phyloP scores from a whole-genome alignment of 2,797 vertebrate species.

The Lagodon rhomboides region DNA sequence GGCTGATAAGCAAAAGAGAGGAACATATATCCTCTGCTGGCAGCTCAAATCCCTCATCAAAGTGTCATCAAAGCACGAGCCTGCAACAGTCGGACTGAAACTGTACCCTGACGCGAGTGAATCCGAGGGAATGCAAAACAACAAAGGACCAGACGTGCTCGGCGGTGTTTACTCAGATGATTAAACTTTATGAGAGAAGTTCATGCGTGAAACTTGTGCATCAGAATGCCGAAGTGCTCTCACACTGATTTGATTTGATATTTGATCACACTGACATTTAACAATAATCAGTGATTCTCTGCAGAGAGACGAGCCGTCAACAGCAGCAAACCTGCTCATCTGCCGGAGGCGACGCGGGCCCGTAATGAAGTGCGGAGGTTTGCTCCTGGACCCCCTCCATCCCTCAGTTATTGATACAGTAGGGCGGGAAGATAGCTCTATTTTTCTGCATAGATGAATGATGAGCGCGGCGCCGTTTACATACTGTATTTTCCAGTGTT shows the following conservation, averaged over 20 bases:
- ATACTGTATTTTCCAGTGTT: conserved; percentile 80
- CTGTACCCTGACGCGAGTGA: neutral
- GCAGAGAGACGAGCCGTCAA: conserved; percentile 59
- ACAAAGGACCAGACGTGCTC: neutral
- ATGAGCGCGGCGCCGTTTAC: conserved; percentile 71
- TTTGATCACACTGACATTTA: conserved; percentile 81
- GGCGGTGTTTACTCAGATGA: conserved; percentile 9
- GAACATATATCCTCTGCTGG: neutral
- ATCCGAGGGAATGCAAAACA: conserved; percentile 3
- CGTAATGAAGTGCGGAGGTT: conserved; percentile 76
- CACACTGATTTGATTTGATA: conserved; percentile 69
- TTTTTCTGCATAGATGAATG: conserved; percentile 75
- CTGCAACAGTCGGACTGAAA: neutral
- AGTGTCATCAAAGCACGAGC: neutral
- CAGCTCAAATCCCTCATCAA: neutral
- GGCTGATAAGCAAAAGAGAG: neutral
- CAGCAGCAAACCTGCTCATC: conserved; percentile 69
- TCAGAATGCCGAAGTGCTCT: conserved; percentile 32
- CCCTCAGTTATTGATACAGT: conserved; percentile 79
- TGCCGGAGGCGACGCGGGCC: conserved; percentile 62
- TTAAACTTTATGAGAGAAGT: conserved; percentile 53
- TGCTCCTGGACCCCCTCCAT: conserved; percentile 63
- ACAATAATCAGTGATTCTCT: conserved; percentile 70
- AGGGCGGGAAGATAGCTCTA: conserved; percentile 70
- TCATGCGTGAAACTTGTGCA: conserved; percentile 33